Conservation (phyloP, 2,888 invertebrate genomes). For the Teinopalpus imperialis region DNA sequence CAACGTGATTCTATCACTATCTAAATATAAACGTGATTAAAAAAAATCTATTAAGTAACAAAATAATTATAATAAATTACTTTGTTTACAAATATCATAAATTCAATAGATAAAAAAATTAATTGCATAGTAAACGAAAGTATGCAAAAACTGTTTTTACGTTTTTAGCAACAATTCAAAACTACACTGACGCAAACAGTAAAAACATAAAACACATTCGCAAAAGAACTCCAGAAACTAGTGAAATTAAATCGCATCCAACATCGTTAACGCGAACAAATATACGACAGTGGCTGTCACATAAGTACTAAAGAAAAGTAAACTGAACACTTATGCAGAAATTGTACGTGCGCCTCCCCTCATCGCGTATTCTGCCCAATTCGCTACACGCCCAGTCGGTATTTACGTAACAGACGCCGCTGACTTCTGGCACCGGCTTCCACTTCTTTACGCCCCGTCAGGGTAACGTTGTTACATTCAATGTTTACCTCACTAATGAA, state of each 20-base stretch:
- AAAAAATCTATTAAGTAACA: no score
- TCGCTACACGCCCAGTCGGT: conserved; percentile 75
- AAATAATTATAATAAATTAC: no score
- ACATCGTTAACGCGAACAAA: conserved; percentile 25
- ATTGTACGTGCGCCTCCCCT: conserved; percentile 66
- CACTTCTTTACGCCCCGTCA: conserved; percentile 47
- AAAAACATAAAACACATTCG: conserved; percentile 3
- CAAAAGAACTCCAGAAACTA: conserved; percentile 7
- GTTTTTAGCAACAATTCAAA: no score
- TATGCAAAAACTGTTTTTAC: no score
- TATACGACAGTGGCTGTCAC: conserved; percentile 31
- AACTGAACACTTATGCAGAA: conserved; percentile 67
- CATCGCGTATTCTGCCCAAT: conserved; percentile 77
- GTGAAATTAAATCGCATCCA: conserved; percentile 19
- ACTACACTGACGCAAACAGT: no score
- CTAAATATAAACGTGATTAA: no score
- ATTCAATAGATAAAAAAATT: no score
- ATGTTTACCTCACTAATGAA: conserved; percentile 26
- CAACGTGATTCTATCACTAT: no score
- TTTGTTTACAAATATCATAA: no score
- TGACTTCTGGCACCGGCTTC: conserved; percentile 68
- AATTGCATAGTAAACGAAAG: no score
- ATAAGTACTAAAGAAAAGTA: conserved; percentile 43
- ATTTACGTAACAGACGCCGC: conserved; percentile 75
- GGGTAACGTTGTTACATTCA: conserved; percentile 33